Percentiles rank a stretch among this genome's conserved stretches.
Evolutionary conservation across 1,140 invertebrate species (phyloP).

Genomic region (Aphis craccivora): DNA sequence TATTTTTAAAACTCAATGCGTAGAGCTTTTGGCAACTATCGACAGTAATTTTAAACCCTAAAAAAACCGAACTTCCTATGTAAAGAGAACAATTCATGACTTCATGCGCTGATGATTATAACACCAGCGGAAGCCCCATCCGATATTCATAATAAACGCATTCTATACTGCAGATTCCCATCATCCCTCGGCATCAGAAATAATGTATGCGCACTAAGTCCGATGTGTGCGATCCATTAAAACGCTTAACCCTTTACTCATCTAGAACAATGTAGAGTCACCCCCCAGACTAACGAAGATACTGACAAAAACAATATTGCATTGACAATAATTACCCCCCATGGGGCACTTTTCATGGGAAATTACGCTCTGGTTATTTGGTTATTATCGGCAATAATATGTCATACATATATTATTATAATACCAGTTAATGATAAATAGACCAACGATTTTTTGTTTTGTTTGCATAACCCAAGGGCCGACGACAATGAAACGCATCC

Average conservation of each 20-base stretch:
- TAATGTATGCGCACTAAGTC: conserved; percentile 53
- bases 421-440: conserved; percentile 57
- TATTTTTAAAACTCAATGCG: not conserved
- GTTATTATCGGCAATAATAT: conserved; percentile 57
- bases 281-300: conserved; percentile 33
- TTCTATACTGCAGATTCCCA: not conserved
- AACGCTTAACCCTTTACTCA: conserved; percentile 49
- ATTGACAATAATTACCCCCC: conserved; percentile 56
- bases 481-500: conserved; percentile 50
- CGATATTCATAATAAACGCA: conserved; percentile 32
- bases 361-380: conserved; percentile 58
- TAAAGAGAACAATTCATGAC: conserved; percentile 15
- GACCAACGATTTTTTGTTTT: conserved; percentile 53
- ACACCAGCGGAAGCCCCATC: not conserved
- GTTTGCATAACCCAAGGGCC: conserved; percentile 35
- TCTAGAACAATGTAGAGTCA: conserved; percentile 51
- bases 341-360: conserved; percentile 49
- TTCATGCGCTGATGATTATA: conserved; percentile 33
- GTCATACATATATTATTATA: conserved; percentile 49
- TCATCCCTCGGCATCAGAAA: conserved; percentile 43
- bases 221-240: conserved; percentile 56
- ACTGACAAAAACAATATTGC: conserved; percentile 56
- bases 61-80: not conserved
- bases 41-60: not conserved
- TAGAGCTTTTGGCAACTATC: not conserved